Base-by-base conservation (phyloP, 2,113 vertebrate genomes). In the Mastomys natalensis region DNA sequence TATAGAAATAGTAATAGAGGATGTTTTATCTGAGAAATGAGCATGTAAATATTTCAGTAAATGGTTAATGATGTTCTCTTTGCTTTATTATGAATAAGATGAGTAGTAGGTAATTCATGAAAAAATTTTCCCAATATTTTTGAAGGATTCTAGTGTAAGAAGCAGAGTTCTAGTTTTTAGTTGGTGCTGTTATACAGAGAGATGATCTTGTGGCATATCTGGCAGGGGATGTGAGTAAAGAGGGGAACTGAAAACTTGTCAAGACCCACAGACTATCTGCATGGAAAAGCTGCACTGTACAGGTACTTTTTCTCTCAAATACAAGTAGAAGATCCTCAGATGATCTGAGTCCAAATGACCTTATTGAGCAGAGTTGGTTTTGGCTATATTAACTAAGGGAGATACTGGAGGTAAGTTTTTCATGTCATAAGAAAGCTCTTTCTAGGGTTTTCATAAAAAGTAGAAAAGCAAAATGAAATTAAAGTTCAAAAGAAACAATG, bases 31-130 rank as follows among this genome's bases (percentile, higher is more conserved):
- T 55, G 31, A 80, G 7, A 29, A 26, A 29, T 66, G 19, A 24
- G 3, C 13, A 21, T 31, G 4, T 4, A 40, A 60, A 26, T 29
- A 84, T 11, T 48, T 85, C 19, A 87, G 10, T 37, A 7, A 43
- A 48, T 12, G 7, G 11, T 16, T 1, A 26, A 4, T n/a, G 26
- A 88, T n/a, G 45, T 21, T 87, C 8, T 73, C 51, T 91, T 76
- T 31, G 17, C 34, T 68, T 72, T 7, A 86, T 1, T 7, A 7
- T 45, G 8, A 73, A 17, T 55, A 64, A 5, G 34, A 24, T 37
- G 2, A 53, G 3, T 45, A 34, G 40, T 5, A 62, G 15, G 0
- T 19, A 9, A n/a, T 29, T 5, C 3, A 66, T 76, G 0, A 43
- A 22, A 34, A 19, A 53, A 43, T 29, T 8, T 26, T 19, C 31